Evolutionary conservation across 2,888 invertebrate species (phyloP), one percentile per base, ranked within the genome.

Genomic region (Nyleta sp.): DNA sequence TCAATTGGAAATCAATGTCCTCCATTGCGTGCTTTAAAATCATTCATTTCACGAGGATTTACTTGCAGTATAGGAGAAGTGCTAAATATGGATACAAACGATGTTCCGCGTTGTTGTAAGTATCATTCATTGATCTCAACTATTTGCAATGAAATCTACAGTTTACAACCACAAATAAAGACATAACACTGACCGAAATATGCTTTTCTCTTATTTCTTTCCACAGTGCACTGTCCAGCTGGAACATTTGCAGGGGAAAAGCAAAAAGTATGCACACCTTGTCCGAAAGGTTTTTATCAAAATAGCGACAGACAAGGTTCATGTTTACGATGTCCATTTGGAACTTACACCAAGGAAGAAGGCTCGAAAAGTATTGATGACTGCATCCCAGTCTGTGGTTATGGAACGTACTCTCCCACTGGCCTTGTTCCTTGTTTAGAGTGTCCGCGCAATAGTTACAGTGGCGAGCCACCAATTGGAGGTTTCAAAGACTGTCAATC

Each of bases 41-140:
- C 98, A 42, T 93, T 94, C 2, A 96, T 97, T 72, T 93, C 94
- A 0, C 94, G 97, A 86, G 98, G 98, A 73, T 99, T 98, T 87
- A 97, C 97, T 35, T 99, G 98, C 86, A 96, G 95, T 84, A 94
- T 96, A 60, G 98, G 98, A 2, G 98, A 98, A 92, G 98, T 98
- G 7, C 91, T 99, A 4, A 97, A 98, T 87, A 97, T 96, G 95
- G 97, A 97, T 83, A 96, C 96, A 0, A 96, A 95, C 84, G 96
- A 96, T 88, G 97, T 97, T 52, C 96, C 98, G 18, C 93, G 98
- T 91, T 98, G 98, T 92, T 93, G 96, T 96, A 92, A 95, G 95
- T 94, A 53, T n/a, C 18, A 31, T 57, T 11, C 13, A 48, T 72
- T 79, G 28, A 78, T 68, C 65, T 28, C 5, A 50, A 11, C n/a